Evolutionary conservation across 2,113 vertebrate species (phyloP), one percentile per base, ranked within the genome.

Genomic region (Scomber scombrus): DNA sequence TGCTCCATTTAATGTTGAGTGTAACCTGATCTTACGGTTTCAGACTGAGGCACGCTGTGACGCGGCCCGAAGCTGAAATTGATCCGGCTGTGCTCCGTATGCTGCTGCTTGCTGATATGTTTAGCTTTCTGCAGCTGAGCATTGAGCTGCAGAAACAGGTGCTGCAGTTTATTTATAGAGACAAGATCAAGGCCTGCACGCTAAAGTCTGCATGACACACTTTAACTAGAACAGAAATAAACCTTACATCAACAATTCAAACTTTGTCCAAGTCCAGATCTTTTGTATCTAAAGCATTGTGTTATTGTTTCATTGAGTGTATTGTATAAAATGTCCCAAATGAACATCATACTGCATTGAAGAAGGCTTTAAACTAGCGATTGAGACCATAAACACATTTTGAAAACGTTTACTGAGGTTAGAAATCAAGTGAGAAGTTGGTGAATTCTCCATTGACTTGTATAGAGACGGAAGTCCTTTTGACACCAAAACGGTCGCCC

Each of bases 141-240:
- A 0, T 73, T 90, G 90, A 91, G 88, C 80, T 71, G 52, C 84
- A 81, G 21, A 15, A 87, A 90, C 92, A 93, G 92, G 61, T 93
- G 92, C 85, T 82, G 85, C 71, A 11, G 54, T 19, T 82, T 93
- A 93, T 91, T 93, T 92, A 3, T 85, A 89, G 89, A 86, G 23
- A 14, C 40, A 0, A 81, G 88, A 85, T 85, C 74, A 78, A 63
- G 75, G 62, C 64, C 71, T 43, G 68, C 67, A 69, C 52, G 57
- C 80, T 63, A 19, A 57, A 52, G 63, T 56, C 68, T 61, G 18
- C 75, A 47, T 23, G 84, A 72, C 81, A 68, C 72, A 49, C 73
- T 85, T 60, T 5, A 18, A 0, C 54, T 60, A 46, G 64, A 46
- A 67, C 75, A 5, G 4, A 71, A 79, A 81, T 86, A 80, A 82